Conservation (phyloP, 2,888 invertebrate genomes). For the Drosophila merina region DNA sequence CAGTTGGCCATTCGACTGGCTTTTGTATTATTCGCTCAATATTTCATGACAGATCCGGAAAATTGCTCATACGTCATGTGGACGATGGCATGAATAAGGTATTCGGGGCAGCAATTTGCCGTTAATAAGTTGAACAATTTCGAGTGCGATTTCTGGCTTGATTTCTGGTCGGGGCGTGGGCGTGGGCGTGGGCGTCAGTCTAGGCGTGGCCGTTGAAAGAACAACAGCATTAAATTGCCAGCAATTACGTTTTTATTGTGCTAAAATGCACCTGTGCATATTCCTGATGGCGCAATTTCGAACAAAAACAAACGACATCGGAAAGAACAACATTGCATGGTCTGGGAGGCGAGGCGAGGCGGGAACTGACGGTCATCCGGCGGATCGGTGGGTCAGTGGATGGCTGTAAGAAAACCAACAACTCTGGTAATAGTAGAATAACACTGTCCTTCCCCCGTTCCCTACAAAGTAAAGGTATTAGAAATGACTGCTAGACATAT, state of each 20-base stretch:
- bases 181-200: not conserved
- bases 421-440: conserved; percentile 73
- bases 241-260: conserved; percentile 80
- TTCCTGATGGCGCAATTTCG: conserved; percentile 81
- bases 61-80: conserved; percentile 68
- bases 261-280: conserved; percentile 80
- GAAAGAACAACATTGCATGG: conserved; percentile 74
- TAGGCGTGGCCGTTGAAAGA: conserved; percentile 42
- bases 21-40: conserved; percentile 29
- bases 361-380: not conserved
- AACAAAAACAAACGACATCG: conserved; percentile 79
- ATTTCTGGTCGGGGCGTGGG: conserved; percentile 25
- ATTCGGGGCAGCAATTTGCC: conserved; percentile 21
- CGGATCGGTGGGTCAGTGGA: conserved; percentile 9
- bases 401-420: conserved; percentile 69
- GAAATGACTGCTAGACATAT: conserved; percentile 49
- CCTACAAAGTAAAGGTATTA: conserved; percentile 47
- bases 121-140: conserved; percentile 38
- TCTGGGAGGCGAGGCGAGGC: conserved; percentile 4
- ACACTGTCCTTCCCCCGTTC: conserved; percentile 49
- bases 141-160: conserved; percentile 42
- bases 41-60: conserved; percentile 28
- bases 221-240: conserved; percentile 75
- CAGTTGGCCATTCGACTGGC: conserved; percentile 11
- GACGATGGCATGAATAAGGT: conserved; percentile 29